phyloP scores from a whole-genome alignment of 2,888 invertebrate genomes.

The Horisme vitalbata region DNA sequence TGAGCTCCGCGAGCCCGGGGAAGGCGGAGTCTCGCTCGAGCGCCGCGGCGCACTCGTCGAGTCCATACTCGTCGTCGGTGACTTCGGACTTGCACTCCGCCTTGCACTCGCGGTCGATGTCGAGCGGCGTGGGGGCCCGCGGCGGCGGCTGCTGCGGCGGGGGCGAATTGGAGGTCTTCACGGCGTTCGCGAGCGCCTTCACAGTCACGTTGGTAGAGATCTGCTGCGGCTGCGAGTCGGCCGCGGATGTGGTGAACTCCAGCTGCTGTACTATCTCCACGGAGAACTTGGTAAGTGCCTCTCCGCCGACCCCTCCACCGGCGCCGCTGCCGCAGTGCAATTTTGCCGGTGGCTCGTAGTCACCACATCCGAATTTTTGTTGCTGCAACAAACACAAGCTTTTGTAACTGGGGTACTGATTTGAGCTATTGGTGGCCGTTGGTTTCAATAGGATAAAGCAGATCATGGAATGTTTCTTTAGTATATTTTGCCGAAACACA shows the following conservation, averaged over 20 bases:
- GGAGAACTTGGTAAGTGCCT: slow-evolving; percentile 88
- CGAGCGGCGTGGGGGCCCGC: slow-evolving; percentile 90
- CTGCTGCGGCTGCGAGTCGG: slow-evolving; percentile 93
- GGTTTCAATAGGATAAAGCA: too few relatives aligned
- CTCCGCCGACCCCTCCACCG: slow-evolving; percentile 71
- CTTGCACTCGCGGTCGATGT: slow-evolving; percentile 90
- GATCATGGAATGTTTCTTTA: too few relatives aligned
- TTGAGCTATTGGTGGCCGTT: too few relatives aligned
- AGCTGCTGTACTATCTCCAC: slow-evolving; percentile 96
- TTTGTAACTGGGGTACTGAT: background rate
- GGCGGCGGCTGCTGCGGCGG: slow-evolving; percentile 70
- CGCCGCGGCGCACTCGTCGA: slow-evolving; percentile 92
- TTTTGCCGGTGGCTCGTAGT: slow-evolving; percentile 91
- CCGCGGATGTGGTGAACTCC: slow-evolving; percentile 94
- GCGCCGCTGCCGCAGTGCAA: slow-evolving; percentile 78
- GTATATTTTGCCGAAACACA: too few relatives aligned
- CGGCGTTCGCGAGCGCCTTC: slow-evolving; percentile 83
- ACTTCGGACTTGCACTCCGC: slow-evolving; percentile 91
- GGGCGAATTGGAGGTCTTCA: slow-evolving; percentile 70
- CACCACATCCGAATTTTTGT: slow-evolving; percentile 91
- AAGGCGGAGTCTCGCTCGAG: slow-evolving; percentile 93
- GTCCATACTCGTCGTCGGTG: slow-evolving; percentile 92
- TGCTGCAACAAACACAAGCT: slow-evolving; percentile 85
- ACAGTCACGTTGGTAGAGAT: slow-evolving; percentile 96
- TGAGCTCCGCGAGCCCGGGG: slow-evolving; percentile 90